Evolutionary conservation across 2,113 vertebrate genomes (phyloP).

Genomic region (Pelvicachromis taeniatus): DNA sequence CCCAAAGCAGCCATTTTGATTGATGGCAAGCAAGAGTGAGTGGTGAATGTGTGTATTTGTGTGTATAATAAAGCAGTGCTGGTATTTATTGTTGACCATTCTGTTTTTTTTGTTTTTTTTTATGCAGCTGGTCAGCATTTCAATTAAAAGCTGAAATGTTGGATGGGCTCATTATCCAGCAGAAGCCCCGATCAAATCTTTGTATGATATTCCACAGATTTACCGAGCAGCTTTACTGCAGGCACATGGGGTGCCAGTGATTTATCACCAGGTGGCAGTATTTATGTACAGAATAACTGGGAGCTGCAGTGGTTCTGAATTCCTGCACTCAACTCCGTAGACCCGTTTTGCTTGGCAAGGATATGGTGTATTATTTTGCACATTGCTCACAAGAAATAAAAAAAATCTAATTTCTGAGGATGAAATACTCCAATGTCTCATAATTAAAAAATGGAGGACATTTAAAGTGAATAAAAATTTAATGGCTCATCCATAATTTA

Average conservation of each 20-base stretch:
- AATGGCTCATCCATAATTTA: slow-evolving; percentile 79
- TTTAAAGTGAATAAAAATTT: slow-evolving; percentile 74
- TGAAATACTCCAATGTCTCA: slow-evolving; percentile 54
- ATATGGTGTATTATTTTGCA: not conserved
- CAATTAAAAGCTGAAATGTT: slow-evolving; percentile 43
- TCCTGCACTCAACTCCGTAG: slow-evolving; percentile 6
- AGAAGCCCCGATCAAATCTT: not conserved
- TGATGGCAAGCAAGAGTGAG: slow-evolving; percentile 57
- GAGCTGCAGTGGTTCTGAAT: slow-evolving; percentile 14
- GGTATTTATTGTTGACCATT: slow-evolving; percentile 56
- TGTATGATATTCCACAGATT: not conserved
- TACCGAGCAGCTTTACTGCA: not conserved
- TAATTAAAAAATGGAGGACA: slow-evolving; percentile 75
- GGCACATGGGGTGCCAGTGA: slow-evolving; percentile 25
- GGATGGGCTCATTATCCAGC: slow-evolving; percentile 3
- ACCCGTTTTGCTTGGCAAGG: not conserved
- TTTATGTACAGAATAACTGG: slow-evolving; percentile 55
- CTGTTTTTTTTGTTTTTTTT: not conserved
- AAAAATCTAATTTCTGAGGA: slow-evolving; percentile 48
- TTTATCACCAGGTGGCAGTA: slow-evolving; percentile 77
- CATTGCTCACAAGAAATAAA: slow-evolving; percentile 15
- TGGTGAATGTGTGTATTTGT: slow-evolving; percentile 1
- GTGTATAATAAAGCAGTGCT: not conserved
- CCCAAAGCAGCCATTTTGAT: slow-evolving; percentile 70
- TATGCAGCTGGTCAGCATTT: slow-evolving; percentile 41